phyloP scores from a whole-genome alignment of 1,140 invertebrate species.

The Ips typographus region DNA sequence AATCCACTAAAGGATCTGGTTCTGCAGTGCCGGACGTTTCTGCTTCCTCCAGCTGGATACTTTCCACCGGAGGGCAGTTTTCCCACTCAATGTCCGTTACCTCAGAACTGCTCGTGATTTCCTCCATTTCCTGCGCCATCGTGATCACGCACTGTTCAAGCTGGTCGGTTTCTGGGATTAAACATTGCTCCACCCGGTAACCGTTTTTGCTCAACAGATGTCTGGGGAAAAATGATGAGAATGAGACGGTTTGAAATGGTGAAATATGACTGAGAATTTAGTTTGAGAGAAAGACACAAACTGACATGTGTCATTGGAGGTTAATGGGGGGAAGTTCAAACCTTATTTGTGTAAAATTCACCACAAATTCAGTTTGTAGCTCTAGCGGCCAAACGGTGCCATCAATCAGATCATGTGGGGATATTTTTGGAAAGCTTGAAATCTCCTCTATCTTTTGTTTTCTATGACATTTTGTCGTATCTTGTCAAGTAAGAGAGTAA shows the following conservation, averaged over 20 bases:
- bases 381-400: too few species aligned
- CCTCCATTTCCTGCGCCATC: conserved; percentile 43
- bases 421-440: too few species aligned
- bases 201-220: conserved; percentile 34
- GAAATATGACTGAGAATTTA: too few species aligned
- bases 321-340: neutral
- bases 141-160: conserved; percentile 41
- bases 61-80: too few species aligned
- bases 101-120: conserved; percentile 40
- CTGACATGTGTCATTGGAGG: neutral
- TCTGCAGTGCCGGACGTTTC: neutral
- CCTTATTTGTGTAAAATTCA: neutral
- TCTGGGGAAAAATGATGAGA: conserved; percentile 4
- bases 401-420: too few species aligned
- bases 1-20: conserved; percentile 51
- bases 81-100: conserved; percentile 21
- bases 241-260: too few species aligned
- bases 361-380: too few species aligned
- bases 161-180: conserved; percentile 32
- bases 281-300: conserved; percentile 4
- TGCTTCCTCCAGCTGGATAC: too few species aligned
- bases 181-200: conserved; percentile 45
- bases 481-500: too few species aligned
- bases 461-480: too few species aligned
- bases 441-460: too few species aligned